Base-by-base conservation (phyloP, 37 sponge, comb jelly and placozoan species). In the Halisarca cf. caerulea region DNA sequence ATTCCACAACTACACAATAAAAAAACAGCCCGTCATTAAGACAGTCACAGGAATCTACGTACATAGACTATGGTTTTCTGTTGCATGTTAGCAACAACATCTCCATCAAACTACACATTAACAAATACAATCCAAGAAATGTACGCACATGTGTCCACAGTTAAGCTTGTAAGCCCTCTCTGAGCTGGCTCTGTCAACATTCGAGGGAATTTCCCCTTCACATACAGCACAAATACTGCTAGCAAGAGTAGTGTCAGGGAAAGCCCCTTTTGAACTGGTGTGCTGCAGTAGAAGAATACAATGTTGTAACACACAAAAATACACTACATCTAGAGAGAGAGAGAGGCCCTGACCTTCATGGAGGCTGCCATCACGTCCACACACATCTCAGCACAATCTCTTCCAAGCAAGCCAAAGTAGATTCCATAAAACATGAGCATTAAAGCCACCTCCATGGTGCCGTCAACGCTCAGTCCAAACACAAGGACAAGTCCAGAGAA, bases 381-480 rank as follows among this genome's bases (percentile, higher is more conserved):
- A 89, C 99, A 99, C 80, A 96, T 78, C 82, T 96, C 99, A 28
- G 97, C 93, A 41, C 91, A 88, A 69, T 99, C 99, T 59, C 99
- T 86, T 4, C 97, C 97, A 84, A 99, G 87, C 59, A 99, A 95
- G 5, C 99, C 99, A 88, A 83, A 99, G 84, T 99, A 99, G 36
- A 96, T 86, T 1, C 97, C 99, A 78, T 99, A 99, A 90, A 99
- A 99, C 32, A 99, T 68, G 21, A 93, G 58, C 77, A 74, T 32
- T 2, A 74, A 37, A 21, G 77, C 32, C 3, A 74, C 21, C 74
- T 93, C 93, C 83, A 93, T 82, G 58, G 87, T 57, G 34, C 40
- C 17, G 61, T 93, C 92, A 1, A 91, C 88, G 25, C 78, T 59
- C 44, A 86, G 35, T 39, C 87, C 89, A 59, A 96, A 60, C 23